Percentiles rank a stretch among this genome's conserved stretches.
These are phyloP conservation scores for Carassius gibelio DNA, from an alignment of 2,113 vertebrate species.

Conservation along the genomic window DNA sequence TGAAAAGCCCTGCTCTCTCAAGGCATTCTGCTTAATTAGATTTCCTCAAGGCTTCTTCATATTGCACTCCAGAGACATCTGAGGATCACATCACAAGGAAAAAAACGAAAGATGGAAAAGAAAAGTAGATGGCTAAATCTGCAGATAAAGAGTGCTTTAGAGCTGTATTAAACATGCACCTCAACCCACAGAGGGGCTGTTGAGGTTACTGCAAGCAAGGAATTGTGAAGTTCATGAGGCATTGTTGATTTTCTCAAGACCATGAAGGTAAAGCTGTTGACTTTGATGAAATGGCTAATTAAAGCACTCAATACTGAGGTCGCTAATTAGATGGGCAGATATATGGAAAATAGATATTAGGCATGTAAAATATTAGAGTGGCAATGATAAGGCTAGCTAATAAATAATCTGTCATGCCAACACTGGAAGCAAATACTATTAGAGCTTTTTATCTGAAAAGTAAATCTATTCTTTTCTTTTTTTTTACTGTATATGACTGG, in stretches of 20 bases:
- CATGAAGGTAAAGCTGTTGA: not conserved
- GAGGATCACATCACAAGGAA: conserved; percentile 16
- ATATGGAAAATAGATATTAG: not conserved
- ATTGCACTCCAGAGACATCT: conserved; percentile 49
- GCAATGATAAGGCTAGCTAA: not conserved
- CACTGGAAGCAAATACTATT: not conserved
- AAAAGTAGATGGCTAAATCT: not conserved
- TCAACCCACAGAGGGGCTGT: conserved; percentile 15
- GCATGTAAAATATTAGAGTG: not conserved
- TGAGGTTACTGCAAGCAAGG: conserved; percentile 3
- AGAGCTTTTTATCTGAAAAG: not conserved
- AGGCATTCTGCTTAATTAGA: conserved; percentile 67
- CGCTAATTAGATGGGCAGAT: not conserved
- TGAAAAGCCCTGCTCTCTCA: conserved; percentile 60
- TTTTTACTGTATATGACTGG: not conserved
- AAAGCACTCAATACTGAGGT: not conserved
- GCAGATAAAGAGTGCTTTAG: conserved; percentile 18
- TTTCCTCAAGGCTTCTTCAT: conserved; percentile 59
- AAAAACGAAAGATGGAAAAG: too few relatives aligned
- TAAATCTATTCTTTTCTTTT: not conserved
- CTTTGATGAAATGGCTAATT: conserved; percentile 14
- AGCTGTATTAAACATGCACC: conserved; percentile 14
- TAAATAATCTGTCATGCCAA: not conserved
- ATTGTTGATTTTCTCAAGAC: conserved; percentile 7
- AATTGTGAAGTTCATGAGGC: not conserved